Percentiles rank a stretch among this genome's conserved stretches.
Evolutionary conservation across 2,888 invertebrate genomes (phyloP).

Genomic region (Oligia strigilis): DNA sequence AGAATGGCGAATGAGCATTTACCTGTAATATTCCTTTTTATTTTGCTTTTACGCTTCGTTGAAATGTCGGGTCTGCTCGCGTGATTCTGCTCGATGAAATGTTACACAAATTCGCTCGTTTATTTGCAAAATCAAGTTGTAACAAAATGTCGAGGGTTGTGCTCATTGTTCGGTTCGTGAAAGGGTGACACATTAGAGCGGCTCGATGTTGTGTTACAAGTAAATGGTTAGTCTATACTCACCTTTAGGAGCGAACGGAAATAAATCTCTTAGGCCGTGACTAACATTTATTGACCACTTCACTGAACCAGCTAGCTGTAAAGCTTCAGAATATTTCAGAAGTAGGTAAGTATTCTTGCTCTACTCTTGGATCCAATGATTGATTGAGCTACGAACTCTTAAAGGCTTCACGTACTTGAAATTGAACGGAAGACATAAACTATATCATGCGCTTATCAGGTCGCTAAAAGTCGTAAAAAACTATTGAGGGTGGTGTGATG

Average conservation of each 20-base stretch:
- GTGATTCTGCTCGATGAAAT: background rate
- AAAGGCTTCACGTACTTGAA: constrained; percentile 29
- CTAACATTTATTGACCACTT: constrained; percentile 53
- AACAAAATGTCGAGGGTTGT: background rate
- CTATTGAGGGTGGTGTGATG: constrained; percentile 30
- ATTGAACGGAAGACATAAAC: constrained; percentile 44
- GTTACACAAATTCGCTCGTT: background rate
- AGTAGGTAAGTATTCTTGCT: constrained; percentile 29
- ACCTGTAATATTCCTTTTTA: background rate
- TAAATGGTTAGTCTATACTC: background rate
- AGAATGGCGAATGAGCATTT: background rate
- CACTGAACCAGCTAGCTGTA: constrained; percentile 40
- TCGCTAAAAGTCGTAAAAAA: constrained; percentile 46
- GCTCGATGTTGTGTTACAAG: background rate
- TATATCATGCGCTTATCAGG: constrained; percentile 41
- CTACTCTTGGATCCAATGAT: constrained; percentile 32
- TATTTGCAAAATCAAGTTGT: background rate
- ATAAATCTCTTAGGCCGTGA: constrained; percentile 50
- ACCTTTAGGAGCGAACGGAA: constrained; percentile 15
- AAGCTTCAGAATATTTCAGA: constrained; percentile 40
- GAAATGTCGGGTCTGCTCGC: background rate
- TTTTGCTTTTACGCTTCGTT: background rate
- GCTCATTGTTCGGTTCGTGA: background rate
- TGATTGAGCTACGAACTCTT: constrained; percentile 34
- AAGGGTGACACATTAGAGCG: background rate